phyloP scores from a whole-genome alignment of 2,797 vertebrate species.

The Columba guinea region DNA sequence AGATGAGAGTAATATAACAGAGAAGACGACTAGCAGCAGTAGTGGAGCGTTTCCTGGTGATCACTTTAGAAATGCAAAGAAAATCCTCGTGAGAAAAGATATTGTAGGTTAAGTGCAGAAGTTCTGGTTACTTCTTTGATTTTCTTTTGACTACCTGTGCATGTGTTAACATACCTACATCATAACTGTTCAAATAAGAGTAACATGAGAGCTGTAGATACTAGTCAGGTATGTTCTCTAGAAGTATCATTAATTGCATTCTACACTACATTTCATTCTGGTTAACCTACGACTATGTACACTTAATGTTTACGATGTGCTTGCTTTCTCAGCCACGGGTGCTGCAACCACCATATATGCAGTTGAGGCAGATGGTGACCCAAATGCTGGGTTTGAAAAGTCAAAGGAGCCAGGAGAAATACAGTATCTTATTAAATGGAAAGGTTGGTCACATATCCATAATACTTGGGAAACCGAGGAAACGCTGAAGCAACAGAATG shows the following conservation, averaged over 20 bases:
- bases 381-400: constrained; percentile 87
- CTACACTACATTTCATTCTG: neutral
- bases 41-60: neutral
- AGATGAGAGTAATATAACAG: neutral
- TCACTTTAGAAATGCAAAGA: neutral
- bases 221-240: neutral
- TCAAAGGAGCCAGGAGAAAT: constrained; percentile 87
- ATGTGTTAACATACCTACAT: neutral
- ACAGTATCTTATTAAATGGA: constrained; percentile 99
- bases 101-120: neutral
- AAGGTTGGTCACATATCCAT: constrained; percentile 98
- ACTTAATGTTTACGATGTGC: neutral
- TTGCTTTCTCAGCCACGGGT: constrained; percentile 85
- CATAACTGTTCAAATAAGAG: neutral
- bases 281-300: neutral
- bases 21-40: neutral
- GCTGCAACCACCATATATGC: constrained; percentile 96
- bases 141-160: neutral
- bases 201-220: neutral
- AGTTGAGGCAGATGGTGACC: constrained; percentile 95
- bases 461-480: constrained; percentile 99
- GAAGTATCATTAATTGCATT: neutral
- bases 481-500: constrained; percentile 94
- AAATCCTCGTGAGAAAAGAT: neutral
- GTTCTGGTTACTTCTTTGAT: neutral